These are phyloP conservation scores for Drosophila fuyamai DNA, from an alignment of 1,140 invertebrate species.

Conservation along the genomic window DNA sequence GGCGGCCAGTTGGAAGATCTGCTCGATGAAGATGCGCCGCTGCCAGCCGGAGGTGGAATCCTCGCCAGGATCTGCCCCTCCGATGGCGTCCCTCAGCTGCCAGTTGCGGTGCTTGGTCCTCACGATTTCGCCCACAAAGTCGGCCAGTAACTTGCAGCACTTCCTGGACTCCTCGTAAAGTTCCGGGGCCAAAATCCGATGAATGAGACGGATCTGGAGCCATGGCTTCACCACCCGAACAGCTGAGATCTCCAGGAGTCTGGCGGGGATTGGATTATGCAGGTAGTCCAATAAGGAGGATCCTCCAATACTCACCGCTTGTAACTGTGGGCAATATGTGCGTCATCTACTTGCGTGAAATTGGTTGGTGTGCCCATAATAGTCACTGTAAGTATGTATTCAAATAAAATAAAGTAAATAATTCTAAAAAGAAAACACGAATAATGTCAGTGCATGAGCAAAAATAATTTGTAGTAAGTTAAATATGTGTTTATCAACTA, in stretches of 20 bases:
- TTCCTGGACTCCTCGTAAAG: conserved; percentile 56
- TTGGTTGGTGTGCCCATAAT: conserved; percentile 79
- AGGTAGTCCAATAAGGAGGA: neutral
- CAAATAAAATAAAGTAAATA: neutral
- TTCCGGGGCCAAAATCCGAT: conserved; percentile 61
- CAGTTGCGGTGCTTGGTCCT: conserved; percentile 72
- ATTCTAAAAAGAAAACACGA: no score
- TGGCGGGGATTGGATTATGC: conserved; percentile 11
- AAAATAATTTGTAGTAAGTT: no score
- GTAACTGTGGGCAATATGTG: conserved; percentile 74
- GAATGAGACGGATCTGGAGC: conserved; percentile 74
- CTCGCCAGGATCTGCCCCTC: conserved; percentile 5
- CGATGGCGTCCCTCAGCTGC: conserved; percentile 49
- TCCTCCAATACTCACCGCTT: conserved; percentile 57
- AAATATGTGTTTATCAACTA: no score
- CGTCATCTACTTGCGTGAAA: conserved; percentile 71
- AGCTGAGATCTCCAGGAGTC: conserved; percentile 76
- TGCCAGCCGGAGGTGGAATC: conserved; percentile 56
- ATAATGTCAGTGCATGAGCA: no score
- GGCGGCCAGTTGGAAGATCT: conserved; percentile 78
- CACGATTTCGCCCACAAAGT: conserved; percentile 75
- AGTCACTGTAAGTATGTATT: conserved; percentile 59
- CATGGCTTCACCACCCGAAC: conserved; percentile 75
- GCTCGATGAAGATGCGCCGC: conserved; percentile 79
- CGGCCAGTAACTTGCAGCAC: conserved; percentile 64